Evolutionary conservation across 2,888 invertebrate species (phyloP).

Genomic region (Linnaemya tessellans): DNA sequence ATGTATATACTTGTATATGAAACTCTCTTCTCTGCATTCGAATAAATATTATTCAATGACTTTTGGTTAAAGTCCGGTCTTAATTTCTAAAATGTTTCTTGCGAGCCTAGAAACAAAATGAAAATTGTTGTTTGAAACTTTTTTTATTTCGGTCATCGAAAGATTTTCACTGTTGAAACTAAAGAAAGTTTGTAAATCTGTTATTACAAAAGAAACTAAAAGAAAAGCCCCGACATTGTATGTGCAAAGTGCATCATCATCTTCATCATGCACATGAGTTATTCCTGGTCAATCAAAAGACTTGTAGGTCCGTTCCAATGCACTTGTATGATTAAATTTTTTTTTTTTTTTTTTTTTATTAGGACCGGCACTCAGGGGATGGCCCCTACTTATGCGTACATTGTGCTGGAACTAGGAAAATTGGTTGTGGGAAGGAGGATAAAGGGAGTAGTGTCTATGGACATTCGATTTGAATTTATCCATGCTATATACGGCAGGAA

Average conservation of each 20-base stretch:
- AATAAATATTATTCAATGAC: background rate
- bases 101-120: background rate
- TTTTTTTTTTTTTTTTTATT: too few relatives aligned
- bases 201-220: background rate
- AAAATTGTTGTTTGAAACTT: background rate
- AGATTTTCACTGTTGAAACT: background rate
- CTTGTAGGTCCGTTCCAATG: background rate
- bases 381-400: too few relatives aligned
- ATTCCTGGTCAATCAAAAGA: background rate
- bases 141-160: background rate
- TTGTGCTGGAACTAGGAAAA: too few relatives aligned
- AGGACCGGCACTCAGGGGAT: too few relatives aligned
- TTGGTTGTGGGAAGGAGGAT: too few relatives aligned
- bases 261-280: background rate
- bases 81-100: background rate
- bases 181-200: background rate
- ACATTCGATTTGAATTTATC: too few relatives aligned
- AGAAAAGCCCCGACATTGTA: background rate
- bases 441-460: too few relatives aligned
- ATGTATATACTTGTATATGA: too few relatives aligned
- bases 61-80: background rate
- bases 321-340: background rate
- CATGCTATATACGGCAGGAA: too few relatives aligned
- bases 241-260: background rate
- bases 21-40: too few relatives aligned